Percentiles rank a stretch among this genome's conserved stretches.
Conservation (phyloP, 2,113 vertebrate species). For the Ardeotis arabs region DNA sequence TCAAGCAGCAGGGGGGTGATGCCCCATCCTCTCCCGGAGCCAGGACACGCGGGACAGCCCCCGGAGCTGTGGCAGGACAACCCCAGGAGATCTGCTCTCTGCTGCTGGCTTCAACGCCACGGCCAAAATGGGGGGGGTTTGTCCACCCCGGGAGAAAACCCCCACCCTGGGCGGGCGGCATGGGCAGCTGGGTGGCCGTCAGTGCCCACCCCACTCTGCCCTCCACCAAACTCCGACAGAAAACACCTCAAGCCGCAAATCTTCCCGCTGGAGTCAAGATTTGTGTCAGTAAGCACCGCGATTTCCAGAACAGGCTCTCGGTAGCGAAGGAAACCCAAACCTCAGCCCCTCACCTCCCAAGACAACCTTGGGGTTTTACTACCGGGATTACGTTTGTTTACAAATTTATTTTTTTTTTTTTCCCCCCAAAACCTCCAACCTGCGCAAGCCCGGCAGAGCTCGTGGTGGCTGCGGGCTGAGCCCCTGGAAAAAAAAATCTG, state of each 20-base stretch:
- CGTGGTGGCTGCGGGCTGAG: background rate
- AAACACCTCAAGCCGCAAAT: background rate
- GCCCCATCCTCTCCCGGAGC: background rate
- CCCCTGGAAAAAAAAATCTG: background rate
- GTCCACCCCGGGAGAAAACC: background rate
- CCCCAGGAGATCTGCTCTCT: background rate
- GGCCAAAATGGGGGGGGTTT: rapidly evolving
- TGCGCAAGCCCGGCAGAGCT: background rate
- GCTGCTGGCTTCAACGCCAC: rapidly evolving
- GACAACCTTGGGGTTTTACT: rapidly evolving
- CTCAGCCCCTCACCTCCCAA: background rate
- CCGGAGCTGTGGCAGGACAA: too few species aligned
- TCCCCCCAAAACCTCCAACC: background rate
- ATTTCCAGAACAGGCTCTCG: background rate
- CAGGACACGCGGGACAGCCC: rapidly evolving
- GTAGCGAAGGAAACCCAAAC: background rate
- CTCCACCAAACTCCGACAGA: background rate
- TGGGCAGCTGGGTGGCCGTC: rapidly evolving
- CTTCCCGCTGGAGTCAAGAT: background rate
- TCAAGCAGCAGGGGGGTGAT: rapidly evolving
- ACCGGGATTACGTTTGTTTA: background rate
- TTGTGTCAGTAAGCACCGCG: background rate
- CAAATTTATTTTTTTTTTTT: background rate
- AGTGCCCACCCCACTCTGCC: rapidly evolving
- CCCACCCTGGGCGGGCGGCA: rapidly evolving